Percentiles rank a stretch among this genome's conserved stretches.
Conservation (phyloP, 1,140 invertebrate species). For the Leguminivora glycinivorella region DNA sequence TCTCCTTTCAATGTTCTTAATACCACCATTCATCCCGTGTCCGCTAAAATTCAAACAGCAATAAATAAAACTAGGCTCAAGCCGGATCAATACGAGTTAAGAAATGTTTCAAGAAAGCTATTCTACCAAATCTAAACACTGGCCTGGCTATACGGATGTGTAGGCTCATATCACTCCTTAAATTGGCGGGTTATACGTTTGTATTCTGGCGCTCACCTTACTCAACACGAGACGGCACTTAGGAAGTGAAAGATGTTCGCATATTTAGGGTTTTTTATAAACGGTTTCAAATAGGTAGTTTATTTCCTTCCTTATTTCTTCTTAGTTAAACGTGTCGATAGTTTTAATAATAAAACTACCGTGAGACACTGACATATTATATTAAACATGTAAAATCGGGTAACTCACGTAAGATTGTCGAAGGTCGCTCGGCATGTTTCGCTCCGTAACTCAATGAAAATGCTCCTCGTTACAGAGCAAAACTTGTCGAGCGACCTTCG, state of each 20-base stretch:
- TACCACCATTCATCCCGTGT: not conserved
- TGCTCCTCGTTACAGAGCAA: too few relatives aligned
- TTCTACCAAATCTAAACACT: not conserved
- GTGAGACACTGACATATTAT: too few relatives aligned
- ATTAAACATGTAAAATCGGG: too few relatives aligned
- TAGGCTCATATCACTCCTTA: not conserved
- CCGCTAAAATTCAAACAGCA: slow-evolving; percentile 4
- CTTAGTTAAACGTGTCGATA: too few relatives aligned
- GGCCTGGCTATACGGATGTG: not conserved
- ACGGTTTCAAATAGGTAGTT: not conserved
- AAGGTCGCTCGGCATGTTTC: too few relatives aligned
- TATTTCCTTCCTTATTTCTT: too few relatives aligned
- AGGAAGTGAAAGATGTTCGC: not conserved
- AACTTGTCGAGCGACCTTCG: too few relatives aligned
- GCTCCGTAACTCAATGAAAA: too few relatives aligned
- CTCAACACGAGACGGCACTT: slow-evolving; percentile 11
- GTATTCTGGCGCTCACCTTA: not conserved
- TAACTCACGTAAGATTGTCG: too few relatives aligned
- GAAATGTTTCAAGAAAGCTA: slow-evolving; percentile 11
- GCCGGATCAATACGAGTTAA: not conserved
- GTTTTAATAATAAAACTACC: too few relatives aligned
- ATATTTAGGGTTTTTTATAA: not conserved
- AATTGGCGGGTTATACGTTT: not conserved
- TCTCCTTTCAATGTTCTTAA: not conserved
- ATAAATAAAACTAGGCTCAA: slow-evolving; percentile 12